Conservation (phyloP, 1,140 invertebrate species). For the Samia ricini region DNA sequence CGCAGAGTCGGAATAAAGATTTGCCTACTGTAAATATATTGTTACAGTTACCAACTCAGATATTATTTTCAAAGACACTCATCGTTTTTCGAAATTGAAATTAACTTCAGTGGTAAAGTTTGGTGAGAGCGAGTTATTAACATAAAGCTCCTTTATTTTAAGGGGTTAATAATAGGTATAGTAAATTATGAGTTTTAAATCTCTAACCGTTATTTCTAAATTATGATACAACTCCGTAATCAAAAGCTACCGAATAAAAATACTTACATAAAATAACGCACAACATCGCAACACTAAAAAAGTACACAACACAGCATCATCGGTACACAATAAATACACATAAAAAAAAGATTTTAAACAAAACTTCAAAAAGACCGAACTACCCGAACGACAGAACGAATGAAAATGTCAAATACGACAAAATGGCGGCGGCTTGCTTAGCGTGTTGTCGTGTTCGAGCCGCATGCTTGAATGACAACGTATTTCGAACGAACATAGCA, state of each 20-base stretch:
- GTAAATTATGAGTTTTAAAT: slow-evolving; percentile 34
- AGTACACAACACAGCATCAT: slow-evolving; percentile 15
- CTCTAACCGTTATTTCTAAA: slow-evolving; percentile 37
- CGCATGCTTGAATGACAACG: slow-evolving; percentile 61
- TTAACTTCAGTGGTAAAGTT: too few species aligned
- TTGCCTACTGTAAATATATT: too few species aligned
- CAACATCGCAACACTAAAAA: slow-evolving; percentile 20
- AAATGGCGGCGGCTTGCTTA: background rate
- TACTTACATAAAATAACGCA: slow-evolving; percentile 25
- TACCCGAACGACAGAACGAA: too few species aligned
- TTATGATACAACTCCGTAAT: slow-evolving; percentile 18
- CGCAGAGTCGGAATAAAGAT: too few species aligned
- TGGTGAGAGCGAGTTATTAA: too few species aligned
- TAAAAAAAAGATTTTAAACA: slow-evolving; percentile 44
- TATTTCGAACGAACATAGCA: slow-evolving; percentile 30
- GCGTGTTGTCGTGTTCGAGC: slow-evolving; percentile 41
- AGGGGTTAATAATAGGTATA: too few species aligned
- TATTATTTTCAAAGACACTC: too few species aligned
- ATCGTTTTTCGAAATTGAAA: too few species aligned
- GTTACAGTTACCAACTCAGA: too few species aligned
- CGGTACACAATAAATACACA: slow-evolving; percentile 25
- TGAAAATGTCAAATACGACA: too few species aligned
- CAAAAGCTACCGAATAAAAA: background rate
- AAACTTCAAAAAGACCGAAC: slow-evolving; percentile 13
- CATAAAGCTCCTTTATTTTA: too few species aligned